Percentiles rank a stretch among this genome's conserved stretches.
These are phyloP conservation scores for Anser brachyrhynchus DNA, from an alignment of 2,113 vertebrate species.

Conservation along the genomic window DNA sequence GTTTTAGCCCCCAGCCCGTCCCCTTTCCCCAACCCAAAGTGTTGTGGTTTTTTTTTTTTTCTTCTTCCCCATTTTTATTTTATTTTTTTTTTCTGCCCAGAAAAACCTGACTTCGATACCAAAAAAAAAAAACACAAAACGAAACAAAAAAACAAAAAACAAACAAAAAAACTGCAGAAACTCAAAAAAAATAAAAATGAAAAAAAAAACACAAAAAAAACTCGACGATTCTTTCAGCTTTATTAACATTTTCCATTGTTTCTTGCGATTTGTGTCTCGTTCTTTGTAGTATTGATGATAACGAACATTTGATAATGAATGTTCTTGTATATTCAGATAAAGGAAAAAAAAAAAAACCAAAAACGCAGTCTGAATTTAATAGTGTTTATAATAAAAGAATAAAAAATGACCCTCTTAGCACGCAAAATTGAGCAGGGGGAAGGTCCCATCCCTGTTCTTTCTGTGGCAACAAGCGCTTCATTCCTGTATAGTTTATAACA, in stretches of 20 bases:
- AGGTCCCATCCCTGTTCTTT: constrained; percentile 62
- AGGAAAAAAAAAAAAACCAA: constrained; percentile 85
- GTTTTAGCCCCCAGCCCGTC: neutral
- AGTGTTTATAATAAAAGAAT: constrained; percentile 84
- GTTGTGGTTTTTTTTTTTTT: constrained; percentile 17
- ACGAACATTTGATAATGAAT: constrained; percentile 86
- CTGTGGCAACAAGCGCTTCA: constrained; percentile 76
- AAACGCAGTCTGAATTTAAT: constrained; percentile 88
- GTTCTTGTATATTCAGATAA: constrained; percentile 89
- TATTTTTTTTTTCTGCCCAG: constrained; percentile 79
- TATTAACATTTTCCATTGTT: constrained; percentile 86
- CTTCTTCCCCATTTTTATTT: constrained; percentile 44
- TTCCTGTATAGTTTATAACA: constrained; percentile 80
- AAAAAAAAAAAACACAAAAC: constrained; percentile 79
- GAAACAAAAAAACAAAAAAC: constrained; percentile 75
- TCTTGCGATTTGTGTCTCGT: constrained; percentile 87
- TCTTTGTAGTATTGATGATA: constrained; percentile 84
- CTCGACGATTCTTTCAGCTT: constrained; percentile 85
- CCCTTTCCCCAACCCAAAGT: neutral
- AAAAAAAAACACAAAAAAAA: constrained; percentile 71
- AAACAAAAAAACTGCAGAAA: constrained; percentile 75
- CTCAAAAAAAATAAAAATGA: constrained; percentile 68
- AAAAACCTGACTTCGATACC: constrained; percentile 91
- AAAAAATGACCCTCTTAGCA: constrained; percentile 84
- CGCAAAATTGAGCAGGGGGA: constrained; percentile 79